Percentiles rank a stretch among this genome's conserved stretches.
phyloP scores from a whole-genome alignment of 1,140 invertebrate species.

The Nasonia longicornis region DNA sequence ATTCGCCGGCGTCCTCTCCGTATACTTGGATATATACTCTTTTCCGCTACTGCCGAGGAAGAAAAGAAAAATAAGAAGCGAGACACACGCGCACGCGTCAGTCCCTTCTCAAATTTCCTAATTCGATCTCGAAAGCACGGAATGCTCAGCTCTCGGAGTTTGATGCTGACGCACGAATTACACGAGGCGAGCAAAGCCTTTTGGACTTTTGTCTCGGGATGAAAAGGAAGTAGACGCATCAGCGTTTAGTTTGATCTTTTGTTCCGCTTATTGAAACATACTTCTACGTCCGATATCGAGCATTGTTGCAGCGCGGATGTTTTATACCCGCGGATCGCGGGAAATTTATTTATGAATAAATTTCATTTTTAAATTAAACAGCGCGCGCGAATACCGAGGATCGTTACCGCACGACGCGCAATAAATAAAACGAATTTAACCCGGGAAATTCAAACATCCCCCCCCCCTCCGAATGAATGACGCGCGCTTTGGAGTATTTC shows the following conservation, averaged over 20 bases:
- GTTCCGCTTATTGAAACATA: background rate
- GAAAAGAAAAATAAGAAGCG: background rate
- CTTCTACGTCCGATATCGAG: background rate
- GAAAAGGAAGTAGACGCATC: background rate
- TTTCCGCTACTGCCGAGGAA: too few relatives aligned
- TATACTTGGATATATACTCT: too few relatives aligned
- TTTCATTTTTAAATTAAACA: background rate
- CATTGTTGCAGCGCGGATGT: background rate
- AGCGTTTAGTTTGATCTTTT: too few relatives aligned
- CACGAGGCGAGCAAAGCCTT: background rate
- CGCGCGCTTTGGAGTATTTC: too few relatives aligned
- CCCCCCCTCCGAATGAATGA: background rate
- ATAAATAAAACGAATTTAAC: background rate
- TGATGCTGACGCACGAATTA: conserved; percentile 32
- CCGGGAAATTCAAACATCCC: background rate
- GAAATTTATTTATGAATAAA: background rate
- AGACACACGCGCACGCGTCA: background rate
- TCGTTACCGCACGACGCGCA: background rate
- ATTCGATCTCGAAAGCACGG: conserved; percentile 29
- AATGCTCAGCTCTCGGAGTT: background rate
- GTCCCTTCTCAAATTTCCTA: conserved; percentile 29
- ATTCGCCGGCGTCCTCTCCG: background rate
- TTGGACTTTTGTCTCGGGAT: background rate
- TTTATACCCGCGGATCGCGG: background rate
- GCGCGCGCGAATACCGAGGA: background rate